Percentiles rank a stretch among this genome's conserved stretches.
Evolutionary conservation across 2,888 invertebrate genomes (phyloP).

Genomic region (Bellardia pandia): DNA sequence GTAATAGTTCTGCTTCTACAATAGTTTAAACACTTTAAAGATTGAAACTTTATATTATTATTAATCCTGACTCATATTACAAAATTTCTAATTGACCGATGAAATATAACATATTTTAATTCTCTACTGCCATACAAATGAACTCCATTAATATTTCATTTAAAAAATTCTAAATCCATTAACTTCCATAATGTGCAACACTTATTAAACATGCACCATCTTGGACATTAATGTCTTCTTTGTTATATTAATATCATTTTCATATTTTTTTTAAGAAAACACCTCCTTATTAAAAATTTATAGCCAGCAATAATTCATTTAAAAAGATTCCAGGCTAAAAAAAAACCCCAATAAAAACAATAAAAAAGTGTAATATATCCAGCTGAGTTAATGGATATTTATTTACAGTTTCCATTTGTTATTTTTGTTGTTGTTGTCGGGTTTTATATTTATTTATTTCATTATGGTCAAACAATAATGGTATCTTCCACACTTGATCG

Average conservation of each 20-base stretch:
- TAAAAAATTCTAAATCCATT: conserved; percentile 39
- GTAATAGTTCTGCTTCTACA: too few relatives aligned
- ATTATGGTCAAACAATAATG: conserved; percentile 71
- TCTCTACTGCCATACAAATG: conserved; percentile 2
- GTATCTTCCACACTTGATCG: conserved; percentile 70
- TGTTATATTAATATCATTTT: conserved; percentile 21
- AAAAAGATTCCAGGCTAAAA: conserved; percentile 19
- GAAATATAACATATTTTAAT: conserved; percentile 21
- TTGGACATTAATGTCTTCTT: conserved; percentile 51
- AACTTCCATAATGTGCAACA: conserved; percentile 42
- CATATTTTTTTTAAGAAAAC: conserved; percentile 23
- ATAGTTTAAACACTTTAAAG: too few relatives aligned
- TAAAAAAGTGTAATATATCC: conserved; percentile 78
- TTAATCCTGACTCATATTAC: neutral
- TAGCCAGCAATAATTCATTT: conserved; percentile 58
- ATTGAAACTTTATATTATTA: too few relatives aligned
- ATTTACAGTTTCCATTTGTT: conserved; percentile 76
- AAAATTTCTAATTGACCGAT: neutral
- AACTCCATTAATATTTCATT: conserved; percentile 15
- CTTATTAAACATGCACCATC: conserved; percentile 46
- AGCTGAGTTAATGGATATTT: conserved; percentile 82
- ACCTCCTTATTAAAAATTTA: conserved; percentile 63
- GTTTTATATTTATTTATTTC: conserved; percentile 45
- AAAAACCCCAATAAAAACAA: conserved; percentile 34
- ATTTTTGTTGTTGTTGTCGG: conserved; percentile 39